Conservation (phyloP, 1,140 invertebrate genomes). For the Holotrichia oblita region DNA sequence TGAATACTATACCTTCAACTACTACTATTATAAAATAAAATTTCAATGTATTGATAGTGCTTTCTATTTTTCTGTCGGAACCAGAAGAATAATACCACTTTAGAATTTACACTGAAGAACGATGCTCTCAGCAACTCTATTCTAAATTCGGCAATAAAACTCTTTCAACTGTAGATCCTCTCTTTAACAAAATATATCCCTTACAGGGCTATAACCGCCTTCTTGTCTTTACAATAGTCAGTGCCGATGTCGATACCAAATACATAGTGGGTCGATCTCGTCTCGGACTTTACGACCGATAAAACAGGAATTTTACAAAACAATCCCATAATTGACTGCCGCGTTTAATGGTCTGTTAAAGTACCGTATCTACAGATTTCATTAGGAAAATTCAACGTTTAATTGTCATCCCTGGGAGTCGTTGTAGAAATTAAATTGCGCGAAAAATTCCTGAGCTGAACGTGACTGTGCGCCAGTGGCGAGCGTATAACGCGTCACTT, state of each 20-base stretch:
- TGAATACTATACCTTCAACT: too few relatives aligned
- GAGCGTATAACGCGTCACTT: neutral
- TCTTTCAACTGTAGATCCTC: too few relatives aligned
- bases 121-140: too few relatives aligned
- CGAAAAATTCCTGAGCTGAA: neutral
- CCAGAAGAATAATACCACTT: too few relatives aligned
- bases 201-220: too few relatives aligned
- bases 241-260: neutral
- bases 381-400: slow-evolving; percentile 17
- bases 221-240: too few relatives aligned
- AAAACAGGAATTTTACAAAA: slow-evolving; percentile 9
- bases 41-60: too few relatives aligned
- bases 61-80: too few relatives aligned
- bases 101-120: too few relatives aligned
- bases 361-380: slow-evolving; percentile 7
- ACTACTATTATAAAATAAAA: too few relatives aligned
- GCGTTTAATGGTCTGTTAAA: slow-evolving; percentile 7
- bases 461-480: neutral
- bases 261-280: neutral
- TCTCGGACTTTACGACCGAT: slow-evolving; percentile 15
- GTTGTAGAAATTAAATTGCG: slow-evolving; percentile 16
- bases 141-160: too few relatives aligned
- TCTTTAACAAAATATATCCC: too few relatives aligned
- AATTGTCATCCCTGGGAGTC: neutral
- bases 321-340: slow-evolving; percentile 6